These are phyloP conservation scores for Paedocypris sp. DNA, from an alignment of 2,113 vertebrate species.

Conservation along the genomic window DNA sequence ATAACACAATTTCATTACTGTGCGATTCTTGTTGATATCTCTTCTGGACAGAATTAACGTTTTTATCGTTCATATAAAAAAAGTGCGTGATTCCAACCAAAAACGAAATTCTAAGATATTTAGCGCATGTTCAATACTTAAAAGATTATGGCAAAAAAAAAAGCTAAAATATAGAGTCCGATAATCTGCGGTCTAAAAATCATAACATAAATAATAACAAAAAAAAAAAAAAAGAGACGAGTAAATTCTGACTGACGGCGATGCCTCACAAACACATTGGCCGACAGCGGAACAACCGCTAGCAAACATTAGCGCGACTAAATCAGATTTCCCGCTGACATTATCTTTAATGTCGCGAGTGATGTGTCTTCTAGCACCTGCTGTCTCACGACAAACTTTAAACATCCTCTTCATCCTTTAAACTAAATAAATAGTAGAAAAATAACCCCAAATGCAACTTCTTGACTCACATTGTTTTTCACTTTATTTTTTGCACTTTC, in stretches of 20 bases:
- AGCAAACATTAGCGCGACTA: too few species aligned
- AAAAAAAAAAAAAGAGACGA: conserved; percentile 41
- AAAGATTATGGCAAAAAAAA: conserved; percentile 48
- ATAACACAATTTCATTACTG: conserved; percentile 52
- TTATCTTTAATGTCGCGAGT: too few species aligned
- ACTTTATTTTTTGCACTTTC: too few species aligned
- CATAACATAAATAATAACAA: conserved; percentile 16
- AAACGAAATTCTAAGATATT: conserved; percentile 46
- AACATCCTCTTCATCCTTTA: too few species aligned
- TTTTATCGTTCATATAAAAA: conserved; percentile 63
- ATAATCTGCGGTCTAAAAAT: conserved; percentile 50
- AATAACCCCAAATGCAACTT: too few species aligned
- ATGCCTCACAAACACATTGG: conserved; percentile 15
- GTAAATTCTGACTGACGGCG: conserved; percentile 36
- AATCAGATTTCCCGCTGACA: too few species aligned
- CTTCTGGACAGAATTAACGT: conserved; percentile 54
- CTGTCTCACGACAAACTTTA: too few species aligned
- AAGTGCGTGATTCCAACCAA: conserved; percentile 50
- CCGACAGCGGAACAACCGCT: too few species aligned
- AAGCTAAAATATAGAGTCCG: conserved; percentile 47
- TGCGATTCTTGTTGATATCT: conserved; percentile 54
- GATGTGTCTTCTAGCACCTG: too few species aligned
- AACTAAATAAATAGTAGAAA: too few species aligned
- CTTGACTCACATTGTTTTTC: too few species aligned
- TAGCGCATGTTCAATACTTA: conserved; percentile 43